Evolutionary conservation across 2,888 invertebrate genomes (phyloP).

Genomic region (Pheosia gnoma): DNA sequence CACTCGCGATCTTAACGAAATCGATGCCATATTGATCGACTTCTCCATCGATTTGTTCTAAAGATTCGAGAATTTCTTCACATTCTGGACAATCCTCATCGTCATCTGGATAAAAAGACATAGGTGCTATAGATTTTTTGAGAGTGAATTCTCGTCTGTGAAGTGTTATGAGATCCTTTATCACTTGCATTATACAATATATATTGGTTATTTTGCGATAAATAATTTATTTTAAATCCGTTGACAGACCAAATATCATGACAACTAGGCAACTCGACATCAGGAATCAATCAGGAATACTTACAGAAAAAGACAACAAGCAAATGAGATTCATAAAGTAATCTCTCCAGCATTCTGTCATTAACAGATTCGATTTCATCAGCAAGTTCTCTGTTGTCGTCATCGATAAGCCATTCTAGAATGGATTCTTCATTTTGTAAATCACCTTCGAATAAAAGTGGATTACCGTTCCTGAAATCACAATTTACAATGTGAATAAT

Average conservation of each 20-base stretch:
- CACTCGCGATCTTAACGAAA: constrained; percentile 95
- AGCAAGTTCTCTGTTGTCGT: constrained; percentile 95
- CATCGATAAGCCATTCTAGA: constrained; percentile 96
- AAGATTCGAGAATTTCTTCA: constrained; percentile 93
- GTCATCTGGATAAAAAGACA: constrained; percentile 76
- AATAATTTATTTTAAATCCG: too few species aligned
- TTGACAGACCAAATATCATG: too few species aligned
- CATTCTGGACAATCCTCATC: constrained; percentile 96
- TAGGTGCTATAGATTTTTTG: neutral
- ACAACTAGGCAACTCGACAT: too few species aligned
- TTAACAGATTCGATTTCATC: constrained; percentile 98
- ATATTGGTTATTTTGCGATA: too few species aligned
- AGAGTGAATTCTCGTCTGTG: too few species aligned
- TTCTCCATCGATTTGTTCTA: constrained; percentile 98
- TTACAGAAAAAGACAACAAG: constrained; percentile 96
- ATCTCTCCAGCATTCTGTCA: constrained; percentile 93
- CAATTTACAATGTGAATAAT: neutral
- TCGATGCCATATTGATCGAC: constrained; percentile 97
- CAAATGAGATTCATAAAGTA: constrained; percentile 93
- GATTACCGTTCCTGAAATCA: constrained; percentile 92
- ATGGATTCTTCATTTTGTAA: constrained; percentile 96
- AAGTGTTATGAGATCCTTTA: too few species aligned
- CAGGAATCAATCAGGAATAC: too few species aligned
- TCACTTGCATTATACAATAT: too few species aligned
- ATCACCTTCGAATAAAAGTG: constrained; percentile 94